Evolutionary conservation across 2,113 vertebrate genomes (phyloP), one percentile per base, ranked within the genome.

Genomic region (Nothocercus julius): DNA sequence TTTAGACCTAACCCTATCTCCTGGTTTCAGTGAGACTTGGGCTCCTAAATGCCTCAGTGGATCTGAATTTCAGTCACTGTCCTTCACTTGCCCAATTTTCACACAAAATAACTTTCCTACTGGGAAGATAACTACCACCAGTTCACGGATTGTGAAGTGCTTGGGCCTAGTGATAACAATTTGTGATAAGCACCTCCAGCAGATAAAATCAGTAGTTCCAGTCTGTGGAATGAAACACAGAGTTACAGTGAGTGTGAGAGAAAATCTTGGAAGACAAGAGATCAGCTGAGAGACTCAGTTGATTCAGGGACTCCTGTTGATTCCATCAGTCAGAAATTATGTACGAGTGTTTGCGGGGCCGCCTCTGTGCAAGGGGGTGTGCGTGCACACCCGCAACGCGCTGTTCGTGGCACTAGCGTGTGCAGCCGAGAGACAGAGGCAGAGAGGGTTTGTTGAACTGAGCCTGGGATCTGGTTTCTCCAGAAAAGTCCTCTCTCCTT

Each of bases 351-450:
- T 72, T 87, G 40, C 34, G 62, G 30, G 13, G 24, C 42, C 53
- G 21, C 15, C 36, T 76, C 10, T 54, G 53, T 30, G 36, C 36
- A 8, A 10, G 54, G 54, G 9, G 66, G 3, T 28, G 25, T 9
- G 1, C 13, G 16, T 54, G 40, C 10, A 44, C n/a, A 28, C 4
- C 5, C 11, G 6, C 34, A 42, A 56, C 5, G 0, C 5, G 0
- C 6, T 8, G 24, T 6, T 16, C 16, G 24, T 8, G 38, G 53
- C 75, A 32, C 53, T 13, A 18, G 11, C 7, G n/a, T 5, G 27
- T 27, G 20, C 2, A 1, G 44, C 17, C 32, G 2, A 22, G 78
- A 32, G 82, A 59, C 2, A 38, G 49, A 75, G 44, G 30, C 42
- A 13, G 30, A 42, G 70, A 12, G 61, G 17, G 4, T 56, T 78